phyloP scores from a whole-genome alignment of 1,140 invertebrate genomes.

The Sitodiplosis mosellana region DNA sequence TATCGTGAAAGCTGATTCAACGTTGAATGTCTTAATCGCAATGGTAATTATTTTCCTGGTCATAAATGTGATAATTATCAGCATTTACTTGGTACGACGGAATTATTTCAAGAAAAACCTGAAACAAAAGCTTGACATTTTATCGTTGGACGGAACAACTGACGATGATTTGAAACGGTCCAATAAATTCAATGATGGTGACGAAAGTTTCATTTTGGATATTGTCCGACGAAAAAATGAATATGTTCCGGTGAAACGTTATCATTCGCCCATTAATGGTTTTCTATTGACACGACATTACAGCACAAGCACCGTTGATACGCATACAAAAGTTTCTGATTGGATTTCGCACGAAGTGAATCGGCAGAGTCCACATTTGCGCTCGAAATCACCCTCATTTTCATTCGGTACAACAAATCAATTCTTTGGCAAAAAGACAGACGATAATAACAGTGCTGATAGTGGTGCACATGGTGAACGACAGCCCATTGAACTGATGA shows the following conservation, averaged over 20 bases:
- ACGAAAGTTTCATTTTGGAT: conserved; percentile 21
- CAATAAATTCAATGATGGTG: conserved; percentile 17
- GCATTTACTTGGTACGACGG: conserved; percentile 16
- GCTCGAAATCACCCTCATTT: conserved; percentile 7
- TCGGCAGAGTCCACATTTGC: conserved; percentile 17
- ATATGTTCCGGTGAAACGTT: conserved; percentile 32
- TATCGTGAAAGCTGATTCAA: conserved; percentile 27
- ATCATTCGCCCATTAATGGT: conserved; percentile 21
- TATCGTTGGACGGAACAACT: conserved; percentile 21
- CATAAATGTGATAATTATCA: conserved; percentile 43
- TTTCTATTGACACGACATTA: conserved; percentile 48
- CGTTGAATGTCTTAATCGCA: conserved; percentile 52
- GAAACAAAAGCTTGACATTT: conserved; percentile 14
- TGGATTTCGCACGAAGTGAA: conserved; percentile 62
- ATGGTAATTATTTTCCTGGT: conserved; percentile 60
- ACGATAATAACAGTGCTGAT: conserved; percentile 52
- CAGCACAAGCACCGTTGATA: conserved; percentile 61
- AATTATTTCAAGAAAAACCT: conserved; percentile 10
- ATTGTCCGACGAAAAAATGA: conserved; percentile 28
- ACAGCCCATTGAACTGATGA: conserved; percentile 45
- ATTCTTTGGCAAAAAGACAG: conserved; percentile 27
- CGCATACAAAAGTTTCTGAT: conserved; percentile 64
- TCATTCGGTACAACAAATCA: conserved; percentile 21
- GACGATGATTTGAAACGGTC: conserved; percentile 22
- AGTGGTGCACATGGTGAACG: conserved; percentile 53